Percentiles rank a stretch among this genome's conserved stretches.
Evolutionary conservation across 2,888 invertebrate genomes (phyloP).

Genomic region (Laothoe populi): DNA sequence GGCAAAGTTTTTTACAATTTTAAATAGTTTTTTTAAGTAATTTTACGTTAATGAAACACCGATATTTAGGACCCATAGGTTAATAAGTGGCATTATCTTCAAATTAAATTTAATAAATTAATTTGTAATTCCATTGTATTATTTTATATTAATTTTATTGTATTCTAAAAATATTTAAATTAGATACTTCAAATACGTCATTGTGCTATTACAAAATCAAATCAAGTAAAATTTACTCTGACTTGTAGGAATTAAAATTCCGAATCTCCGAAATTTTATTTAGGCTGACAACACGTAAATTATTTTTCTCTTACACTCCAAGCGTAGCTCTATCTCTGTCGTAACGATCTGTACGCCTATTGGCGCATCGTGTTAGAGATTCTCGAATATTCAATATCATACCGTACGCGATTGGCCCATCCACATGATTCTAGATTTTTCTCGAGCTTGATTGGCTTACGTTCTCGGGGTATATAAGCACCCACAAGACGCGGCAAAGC

Average conservation of each 20-base stretch:
- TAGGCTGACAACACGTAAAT: slow-evolving; percentile 25
- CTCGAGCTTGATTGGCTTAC: slow-evolving; percentile 55
- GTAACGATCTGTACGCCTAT: slow-evolving; percentile 37
- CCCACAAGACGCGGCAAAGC: slow-evolving; percentile 57
- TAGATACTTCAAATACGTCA: too few species aligned
- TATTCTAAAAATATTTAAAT: too few species aligned
- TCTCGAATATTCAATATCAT: slow-evolving; percentile 54
- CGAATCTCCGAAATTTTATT: slow-evolving; percentile 6
- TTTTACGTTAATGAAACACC: too few species aligned
- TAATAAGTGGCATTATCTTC: too few species aligned
- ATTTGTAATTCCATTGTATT: too few species aligned
- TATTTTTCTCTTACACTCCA: slow-evolving; percentile 38
- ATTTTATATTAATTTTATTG: too few species aligned
- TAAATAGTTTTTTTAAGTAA: too few species aligned
- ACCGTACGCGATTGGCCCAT: slow-evolving; percentile 52
- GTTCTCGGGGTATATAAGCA: slow-evolving; percentile 52
- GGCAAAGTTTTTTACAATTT: too few species aligned
- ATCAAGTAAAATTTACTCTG: background rate
- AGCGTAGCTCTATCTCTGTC: slow-evolving; percentile 40
- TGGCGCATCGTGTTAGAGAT: slow-evolving; percentile 43
- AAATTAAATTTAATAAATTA: too few species aligned
- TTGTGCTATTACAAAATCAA: too few species aligned
- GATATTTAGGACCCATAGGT: too few species aligned
- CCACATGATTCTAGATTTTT: slow-evolving; percentile 56
- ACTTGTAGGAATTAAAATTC: background rate